These are phyloP conservation scores for Carabus problematicus DNA, from an alignment of 2,888 invertebrate genomes.

Conservation along the genomic window DNA sequence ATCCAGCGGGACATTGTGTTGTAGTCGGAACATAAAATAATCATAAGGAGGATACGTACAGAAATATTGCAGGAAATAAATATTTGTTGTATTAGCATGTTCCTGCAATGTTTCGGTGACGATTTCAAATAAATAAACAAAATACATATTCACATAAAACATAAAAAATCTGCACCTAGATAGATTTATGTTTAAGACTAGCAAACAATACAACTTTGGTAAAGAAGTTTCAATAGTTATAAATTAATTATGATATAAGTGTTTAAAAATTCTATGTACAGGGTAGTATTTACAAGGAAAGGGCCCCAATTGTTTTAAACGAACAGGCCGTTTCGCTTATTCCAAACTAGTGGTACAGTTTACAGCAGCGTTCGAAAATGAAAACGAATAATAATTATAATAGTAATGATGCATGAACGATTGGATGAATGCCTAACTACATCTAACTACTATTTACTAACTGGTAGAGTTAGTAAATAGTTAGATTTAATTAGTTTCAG, in stretches of 20 bases:
- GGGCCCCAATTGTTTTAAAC: slow-evolving; percentile 22
- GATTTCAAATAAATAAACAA: slow-evolving; percentile 45
- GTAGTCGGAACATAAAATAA: no score
- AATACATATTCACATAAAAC: slow-evolving; percentile 48
- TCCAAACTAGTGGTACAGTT: slow-evolving; percentile 53
- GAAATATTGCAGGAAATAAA: slow-evolving; percentile 11
- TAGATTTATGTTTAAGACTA: slow-evolving; percentile 52
- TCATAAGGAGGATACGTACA: no score
- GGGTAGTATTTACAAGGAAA: slow-evolving; percentile 33
- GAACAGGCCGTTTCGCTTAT: slow-evolving; percentile 9
- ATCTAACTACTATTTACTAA: no score
- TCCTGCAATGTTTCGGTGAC: slow-evolving; percentile 42
- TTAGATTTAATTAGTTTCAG: no score
- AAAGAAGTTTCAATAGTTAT: slow-evolving; percentile 42
- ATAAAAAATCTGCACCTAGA: slow-evolving; percentile 42
- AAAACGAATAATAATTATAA: slow-evolving; percentile 48
- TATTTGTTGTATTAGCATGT: slow-evolving; percentile 4
- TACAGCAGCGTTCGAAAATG: slow-evolving; percentile 56
- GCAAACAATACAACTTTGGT: slow-evolving; percentile 58
- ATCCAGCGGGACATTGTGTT: no score
- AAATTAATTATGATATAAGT: slow-evolving; percentile 26
- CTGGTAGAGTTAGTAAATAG: no score
- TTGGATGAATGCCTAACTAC: no score
- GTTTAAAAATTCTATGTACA: slow-evolving; percentile 30
- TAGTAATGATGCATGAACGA: no score